Base-by-base conservation (phyloP, 2,888 invertebrate species). In the Tachina grossa region DNA sequence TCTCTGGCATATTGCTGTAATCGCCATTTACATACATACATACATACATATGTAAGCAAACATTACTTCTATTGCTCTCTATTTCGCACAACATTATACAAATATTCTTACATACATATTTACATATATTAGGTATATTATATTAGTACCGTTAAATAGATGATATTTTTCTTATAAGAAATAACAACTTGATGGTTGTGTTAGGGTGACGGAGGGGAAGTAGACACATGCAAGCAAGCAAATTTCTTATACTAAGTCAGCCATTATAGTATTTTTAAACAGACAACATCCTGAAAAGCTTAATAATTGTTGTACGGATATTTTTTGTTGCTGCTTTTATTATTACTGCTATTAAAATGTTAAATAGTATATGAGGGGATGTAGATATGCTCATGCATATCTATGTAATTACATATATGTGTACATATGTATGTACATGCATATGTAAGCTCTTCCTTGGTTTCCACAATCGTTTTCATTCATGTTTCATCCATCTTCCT, bases 231-330 rank as follows among this genome's bases (percentile, higher is more conserved):
- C 16, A 51, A 3, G 8, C 5, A 3, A 16, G 2, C 19, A 16
- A 22, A 51, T 69, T 75, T 63, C 39, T 49, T 66, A 61, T 41
- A n/a, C n/a, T n/a, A 80, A 80, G 75, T 75, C 86, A 65, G 71
- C 84, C 83, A 81, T 83, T 78, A 78, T 77, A 85, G 76, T 22
- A 16, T 78, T 69, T 76, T 75, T 49, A n/a, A 57, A 66, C 83
- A 87, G 85, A 85, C 87, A 47, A 87, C 83, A 86, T 88, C 84
- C 83, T 88, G 85, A 88, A 87, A 87, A 87, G 88, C 87, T 83
- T 88, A 88, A 88, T 88, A 87, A 88, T 88, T 88, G 88, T 80
- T 10, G 16, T 74, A 74, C 55, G 31, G 31, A 31, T 31, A 6
- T 31, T 57, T n/a, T n/a, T 55, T 59, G 43, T 78, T 76, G 85